phyloP scores from a whole-genome alignment of 2,888 invertebrate genomes.

The Danaus chrysippus region DNA sequence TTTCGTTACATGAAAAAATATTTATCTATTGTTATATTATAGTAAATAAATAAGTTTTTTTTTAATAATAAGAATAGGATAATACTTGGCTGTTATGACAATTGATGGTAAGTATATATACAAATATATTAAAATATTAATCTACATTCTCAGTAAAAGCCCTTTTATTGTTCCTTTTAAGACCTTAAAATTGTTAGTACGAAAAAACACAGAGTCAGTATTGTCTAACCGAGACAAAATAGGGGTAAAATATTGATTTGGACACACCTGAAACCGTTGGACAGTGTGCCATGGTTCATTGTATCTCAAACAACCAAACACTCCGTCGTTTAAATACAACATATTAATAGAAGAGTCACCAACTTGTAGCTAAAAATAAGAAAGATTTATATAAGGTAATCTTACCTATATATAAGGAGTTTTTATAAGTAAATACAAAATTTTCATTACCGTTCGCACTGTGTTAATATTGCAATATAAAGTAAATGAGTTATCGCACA shows the following conservation, averaged over 20 bases:
- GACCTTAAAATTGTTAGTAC: too few relatives aligned
- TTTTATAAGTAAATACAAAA: conserved; percentile 31
- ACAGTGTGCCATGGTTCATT: conserved; percentile 43
- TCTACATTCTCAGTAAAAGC: too few relatives aligned
- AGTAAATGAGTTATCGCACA: conserved; percentile 41
- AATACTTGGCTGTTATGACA: too few relatives aligned
- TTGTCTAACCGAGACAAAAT: too few relatives aligned
- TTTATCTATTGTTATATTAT: too few relatives aligned
- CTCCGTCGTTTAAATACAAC: conserved; percentile 45
- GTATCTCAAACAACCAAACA: conserved; percentile 41
- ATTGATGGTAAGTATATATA: too few relatives aligned
- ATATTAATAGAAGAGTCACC: conserved; percentile 40
- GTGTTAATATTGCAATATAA: conserved; percentile 43
- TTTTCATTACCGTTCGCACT: conserved; percentile 37
- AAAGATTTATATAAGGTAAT: neutral
- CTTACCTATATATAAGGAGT: neutral
- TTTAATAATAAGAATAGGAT: too few relatives aligned
- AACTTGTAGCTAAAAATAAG: conserved; percentile 38
- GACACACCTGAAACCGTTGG: conserved; percentile 42
- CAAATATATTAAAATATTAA: too few relatives aligned
- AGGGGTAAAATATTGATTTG: conserved; percentile 5
- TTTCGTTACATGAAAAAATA: too few relatives aligned
- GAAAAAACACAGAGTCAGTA: too few relatives aligned
- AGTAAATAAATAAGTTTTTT: too few relatives aligned
- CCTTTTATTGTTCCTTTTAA: too few relatives aligned